These are phyloP conservation scores for Polydrusus pterygomalis DNA, from an alignment of 2,888 invertebrate genomes.

Conservation along the genomic window DNA sequence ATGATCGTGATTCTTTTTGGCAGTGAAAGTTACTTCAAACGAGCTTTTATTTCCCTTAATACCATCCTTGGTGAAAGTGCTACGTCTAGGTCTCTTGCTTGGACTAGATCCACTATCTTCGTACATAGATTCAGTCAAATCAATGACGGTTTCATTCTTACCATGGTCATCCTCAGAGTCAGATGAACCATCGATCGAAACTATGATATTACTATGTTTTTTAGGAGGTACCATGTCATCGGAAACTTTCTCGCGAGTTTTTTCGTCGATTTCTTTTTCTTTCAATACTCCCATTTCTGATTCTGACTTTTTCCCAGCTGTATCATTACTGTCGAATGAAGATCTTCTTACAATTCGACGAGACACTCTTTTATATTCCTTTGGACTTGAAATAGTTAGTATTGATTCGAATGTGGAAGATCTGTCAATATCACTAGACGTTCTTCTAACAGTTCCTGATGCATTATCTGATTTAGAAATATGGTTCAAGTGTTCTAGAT, in stretches of 20 bases:
- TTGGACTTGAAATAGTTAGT: background rate
- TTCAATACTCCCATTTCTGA: too few relatives aligned
- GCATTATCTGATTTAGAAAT: background rate
- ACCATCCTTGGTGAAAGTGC: background rate
- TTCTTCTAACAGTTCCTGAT: background rate
- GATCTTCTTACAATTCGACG: background rate
- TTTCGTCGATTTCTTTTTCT: background rate
- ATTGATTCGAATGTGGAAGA: background rate
- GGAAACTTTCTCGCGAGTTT: background rate
- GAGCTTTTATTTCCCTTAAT: background rate
- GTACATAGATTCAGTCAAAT: background rate
- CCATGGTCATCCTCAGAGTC: background rate
- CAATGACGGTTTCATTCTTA: background rate
- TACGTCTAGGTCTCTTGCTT: background rate
- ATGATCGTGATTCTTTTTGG: background rate
- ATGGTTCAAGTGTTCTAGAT: background rate
- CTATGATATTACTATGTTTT: too few relatives aligned
- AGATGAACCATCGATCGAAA: background rate
- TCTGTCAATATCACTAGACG: background rate
- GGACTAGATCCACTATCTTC: background rate
- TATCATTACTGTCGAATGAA: background rate
- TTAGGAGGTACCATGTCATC: background rate
- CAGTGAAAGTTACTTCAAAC: constrained; percentile 17
- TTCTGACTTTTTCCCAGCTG: background rate
- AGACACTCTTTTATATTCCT: background rate